phyloP scores from a whole-genome alignment of 2,888 invertebrate genomes.

The Rhorus exstirpatorius region DNA sequence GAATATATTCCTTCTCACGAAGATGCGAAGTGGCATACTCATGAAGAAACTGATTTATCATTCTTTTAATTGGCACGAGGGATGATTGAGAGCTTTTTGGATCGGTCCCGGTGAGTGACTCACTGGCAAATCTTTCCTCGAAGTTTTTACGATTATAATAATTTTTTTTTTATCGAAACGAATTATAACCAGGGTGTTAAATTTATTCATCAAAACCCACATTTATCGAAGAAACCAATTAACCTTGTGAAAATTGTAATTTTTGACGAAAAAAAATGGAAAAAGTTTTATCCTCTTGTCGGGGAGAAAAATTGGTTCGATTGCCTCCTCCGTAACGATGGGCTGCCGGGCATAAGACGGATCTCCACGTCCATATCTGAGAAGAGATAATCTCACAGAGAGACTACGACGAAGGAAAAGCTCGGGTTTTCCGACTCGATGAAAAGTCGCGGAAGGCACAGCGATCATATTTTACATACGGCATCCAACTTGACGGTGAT shows the following conservation, averaged over 20 bases:
- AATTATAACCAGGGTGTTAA: too few relatives aligned
- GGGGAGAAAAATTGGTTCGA: neutral
- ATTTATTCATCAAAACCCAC: neutral
- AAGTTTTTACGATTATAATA: too few relatives aligned
- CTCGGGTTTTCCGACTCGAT: slow-evolving; percentile 38
- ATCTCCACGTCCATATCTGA: slow-evolving; percentile 48
- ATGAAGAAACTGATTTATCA: too few relatives aligned
- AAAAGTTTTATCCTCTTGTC: neutral
- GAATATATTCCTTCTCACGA: too few relatives aligned
- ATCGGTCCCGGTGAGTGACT: too few relatives aligned
- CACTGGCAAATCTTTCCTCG: too few relatives aligned
- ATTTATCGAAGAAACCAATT: neutral
- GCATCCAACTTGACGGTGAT: slow-evolving; percentile 42
- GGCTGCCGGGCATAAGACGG: slow-evolving; percentile 34
- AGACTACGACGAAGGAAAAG: slow-evolving; percentile 20
- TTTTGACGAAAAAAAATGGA: neutral
- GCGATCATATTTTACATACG: slow-evolving; percentile 62
- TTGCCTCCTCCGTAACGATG: neutral
- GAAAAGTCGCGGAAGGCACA: slow-evolving; percentile 57
- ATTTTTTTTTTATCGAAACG: too few relatives aligned
- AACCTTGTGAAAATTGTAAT: slow-evolving; percentile 1
- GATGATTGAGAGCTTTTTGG: too few relatives aligned
- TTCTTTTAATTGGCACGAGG: too few relatives aligned
- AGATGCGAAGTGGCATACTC: too few relatives aligned
- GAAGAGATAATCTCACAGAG: slow-evolving; percentile 59